phyloP scores from a whole-genome alignment of 92 coral and sea anemone genomes.

The Phymanthus crucifer region DNA sequence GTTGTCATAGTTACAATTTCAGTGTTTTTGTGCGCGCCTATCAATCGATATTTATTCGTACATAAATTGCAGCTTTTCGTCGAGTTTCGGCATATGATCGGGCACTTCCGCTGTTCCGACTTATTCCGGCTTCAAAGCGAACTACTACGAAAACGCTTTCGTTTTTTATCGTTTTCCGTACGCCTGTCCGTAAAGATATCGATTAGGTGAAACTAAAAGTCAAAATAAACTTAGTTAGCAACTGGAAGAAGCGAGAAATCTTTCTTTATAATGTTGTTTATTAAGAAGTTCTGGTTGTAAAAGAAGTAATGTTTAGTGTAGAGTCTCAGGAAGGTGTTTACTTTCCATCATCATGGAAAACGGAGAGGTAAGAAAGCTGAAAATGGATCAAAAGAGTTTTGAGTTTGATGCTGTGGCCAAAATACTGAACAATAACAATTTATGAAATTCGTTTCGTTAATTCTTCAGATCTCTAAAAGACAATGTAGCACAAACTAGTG shows the following conservation, averaged over 20 bases:
- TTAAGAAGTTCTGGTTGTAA: neutral
- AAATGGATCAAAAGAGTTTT: neutral
- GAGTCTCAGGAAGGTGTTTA: constrained; percentile 89
- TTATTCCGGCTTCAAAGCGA: no score
- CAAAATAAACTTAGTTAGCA: constrained; percentile 13
- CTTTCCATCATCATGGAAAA: constrained; percentile 95
- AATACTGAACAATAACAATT: neutral
- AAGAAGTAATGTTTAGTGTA: constrained; percentile 75
- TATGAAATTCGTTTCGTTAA: neutral
- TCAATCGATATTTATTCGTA: constrained; percentile 21
- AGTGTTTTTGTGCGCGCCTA: neutral
- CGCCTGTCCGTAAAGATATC: constrained; percentile 4
- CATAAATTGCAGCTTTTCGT: constrained; percentile 4
- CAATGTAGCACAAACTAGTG: constrained; percentile 89
- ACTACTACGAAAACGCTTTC: neutral
- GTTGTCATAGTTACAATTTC: constrained; percentile 53
- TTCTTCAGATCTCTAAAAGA: constrained; percentile 69
- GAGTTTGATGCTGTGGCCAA: neutral
- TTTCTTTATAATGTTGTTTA: neutral
- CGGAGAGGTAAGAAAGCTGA: constrained; percentile 65
- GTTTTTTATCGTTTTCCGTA: neutral
- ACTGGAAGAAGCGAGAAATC: neutral
- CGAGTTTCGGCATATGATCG: constrained; percentile 9
- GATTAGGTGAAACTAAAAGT: constrained; percentile 14
- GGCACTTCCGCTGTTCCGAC: neutral